phyloP scores from a whole-genome alignment of 2,888 invertebrate genomes.

The Apocheima hispidaria region DNA sequence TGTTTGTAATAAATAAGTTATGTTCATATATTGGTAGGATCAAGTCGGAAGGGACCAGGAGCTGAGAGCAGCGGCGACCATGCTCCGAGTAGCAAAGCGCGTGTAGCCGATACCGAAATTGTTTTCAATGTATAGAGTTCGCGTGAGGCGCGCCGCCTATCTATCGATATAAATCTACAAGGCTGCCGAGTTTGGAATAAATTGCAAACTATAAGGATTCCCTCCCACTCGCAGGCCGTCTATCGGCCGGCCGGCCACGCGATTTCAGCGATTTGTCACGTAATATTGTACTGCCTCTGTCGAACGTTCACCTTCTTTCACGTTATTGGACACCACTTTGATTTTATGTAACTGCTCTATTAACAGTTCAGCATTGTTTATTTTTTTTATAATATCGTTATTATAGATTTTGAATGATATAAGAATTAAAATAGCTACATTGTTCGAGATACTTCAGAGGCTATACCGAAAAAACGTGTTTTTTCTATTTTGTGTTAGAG shows the following conservation, averaged over 20 bases:
- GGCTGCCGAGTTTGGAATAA: conserved; percentile 75
- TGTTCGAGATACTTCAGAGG: too few relatives aligned
- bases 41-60: conserved; percentile 30
- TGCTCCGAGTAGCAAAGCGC: conserved; percentile 50
- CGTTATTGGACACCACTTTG: conserved; percentile 32
- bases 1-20: conserved; percentile 60
- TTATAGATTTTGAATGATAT: conserved; percentile 7
- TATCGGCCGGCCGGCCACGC: conserved; percentile 52
- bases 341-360: conserved; percentile 19
- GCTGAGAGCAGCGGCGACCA: conserved; percentile 10
- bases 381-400: conserved; percentile 1
- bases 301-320: conserved; percentile 38
- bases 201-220: conserved; percentile 76
- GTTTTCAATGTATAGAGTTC: conserved; percentile 68
- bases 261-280: conserved; percentile 73
- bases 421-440: too few relatives aligned
- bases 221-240: conserved; percentile 63
- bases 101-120: conserved; percentile 71
- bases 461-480: too few relatives aligned
- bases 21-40: conserved; percentile 50
- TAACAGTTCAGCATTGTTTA: neutral
- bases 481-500: too few relatives aligned
- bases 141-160: conserved; percentile 75
- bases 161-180: conserved; percentile 80
- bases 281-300: conserved; percentile 59